Base-by-base conservation (phyloP, 2,888 invertebrate genomes). In the Bombylius major region DNA sequence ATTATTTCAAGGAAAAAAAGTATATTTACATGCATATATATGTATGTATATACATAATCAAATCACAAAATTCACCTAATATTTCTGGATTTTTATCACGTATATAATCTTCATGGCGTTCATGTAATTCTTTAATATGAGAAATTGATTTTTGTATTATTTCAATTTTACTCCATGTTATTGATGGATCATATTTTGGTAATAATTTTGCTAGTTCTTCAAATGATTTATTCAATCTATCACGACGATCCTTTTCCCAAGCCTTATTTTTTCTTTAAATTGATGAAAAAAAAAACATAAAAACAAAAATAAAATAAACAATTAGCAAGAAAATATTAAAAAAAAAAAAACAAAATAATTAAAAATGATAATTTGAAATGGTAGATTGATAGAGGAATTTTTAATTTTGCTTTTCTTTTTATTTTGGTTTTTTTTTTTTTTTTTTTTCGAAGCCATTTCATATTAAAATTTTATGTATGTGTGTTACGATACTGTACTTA, bases 201-300 rank as follows among this genome's bases (percentile, higher is more conserved):
- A 73, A 60, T 23, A 71, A 62, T 55, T 65, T 66, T 36, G 65
- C 66, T 53, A 73, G 62, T 53, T 70, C 65, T 50, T 65, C 65
- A 61, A 73, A 73, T 14, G 66, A 64, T 48, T 64, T 63, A 60
- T 79, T 80, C 63, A 81, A 71, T 62, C 80, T 76, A 61, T 78
- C 76, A 65, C 82, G 71, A 67, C 82, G 71, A 64, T 79, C 77
- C 69, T 79, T 77, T 73, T 81, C 81, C 81, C 81, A 81, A 72
- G 77, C 75, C 69, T 77, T 77, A 61, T 65, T 65, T 58, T 64
- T 65, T 42, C 63, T 64, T 42, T n/a, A 56, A 53, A 31, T 33
- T 45, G 32, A 34, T n/a, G 5, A 47, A 5, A 36, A 6, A 36
- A 53, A n/a, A 8, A 1, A 4, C 5, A 11, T n/a, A 9, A 2